These are phyloP conservation scores for Mnemiopsis leidyi DNA, from an alignment of 37 sponge, comb jelly and placozoan species.

Conservation along the genomic window DNA sequence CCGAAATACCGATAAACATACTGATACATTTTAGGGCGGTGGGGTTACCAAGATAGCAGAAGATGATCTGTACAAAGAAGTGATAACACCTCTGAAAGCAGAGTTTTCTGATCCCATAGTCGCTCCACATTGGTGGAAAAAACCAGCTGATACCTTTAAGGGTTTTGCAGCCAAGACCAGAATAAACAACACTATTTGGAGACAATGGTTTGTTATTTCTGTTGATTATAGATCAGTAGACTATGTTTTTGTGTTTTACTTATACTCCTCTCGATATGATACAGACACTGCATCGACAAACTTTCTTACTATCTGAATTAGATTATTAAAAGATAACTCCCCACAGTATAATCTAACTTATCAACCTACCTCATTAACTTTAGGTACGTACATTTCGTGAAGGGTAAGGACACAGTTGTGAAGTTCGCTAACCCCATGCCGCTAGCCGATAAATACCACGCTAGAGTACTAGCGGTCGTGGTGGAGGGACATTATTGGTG, in stretches of 20 bases:
- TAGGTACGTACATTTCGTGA: conserved; percentile 51
- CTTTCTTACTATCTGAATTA: no score
- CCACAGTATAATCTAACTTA: no score
- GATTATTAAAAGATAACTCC: no score
- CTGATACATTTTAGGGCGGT: background rate
- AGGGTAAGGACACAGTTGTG: conserved; percentile 29
- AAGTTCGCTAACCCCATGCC: conserved; percentile 65
- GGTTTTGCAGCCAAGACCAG: conserved; percentile 35
- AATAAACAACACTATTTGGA: conserved; percentile 57
- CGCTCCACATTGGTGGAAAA: conserved; percentile 63
- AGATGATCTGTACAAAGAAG: conserved; percentile 59
- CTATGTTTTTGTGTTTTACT: no score
- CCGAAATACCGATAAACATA: no score
- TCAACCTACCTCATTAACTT: no score
- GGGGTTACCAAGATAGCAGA: background rate
- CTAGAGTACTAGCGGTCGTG: conserved; percentile 35
- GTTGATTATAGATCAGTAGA: no score
- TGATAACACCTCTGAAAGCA: background rate
- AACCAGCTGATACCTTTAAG: conserved; percentile 58
- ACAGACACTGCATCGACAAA: no score
- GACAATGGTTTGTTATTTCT: conserved; percentile 50
- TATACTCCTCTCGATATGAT: no score
- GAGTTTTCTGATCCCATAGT: conserved; percentile 61
- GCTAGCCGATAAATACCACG: conserved; percentile 44
- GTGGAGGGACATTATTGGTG: conserved; percentile 64